phyloP scores from a whole-genome alignment of 2,113 vertebrate genomes.

The Abramis brama region DNA sequence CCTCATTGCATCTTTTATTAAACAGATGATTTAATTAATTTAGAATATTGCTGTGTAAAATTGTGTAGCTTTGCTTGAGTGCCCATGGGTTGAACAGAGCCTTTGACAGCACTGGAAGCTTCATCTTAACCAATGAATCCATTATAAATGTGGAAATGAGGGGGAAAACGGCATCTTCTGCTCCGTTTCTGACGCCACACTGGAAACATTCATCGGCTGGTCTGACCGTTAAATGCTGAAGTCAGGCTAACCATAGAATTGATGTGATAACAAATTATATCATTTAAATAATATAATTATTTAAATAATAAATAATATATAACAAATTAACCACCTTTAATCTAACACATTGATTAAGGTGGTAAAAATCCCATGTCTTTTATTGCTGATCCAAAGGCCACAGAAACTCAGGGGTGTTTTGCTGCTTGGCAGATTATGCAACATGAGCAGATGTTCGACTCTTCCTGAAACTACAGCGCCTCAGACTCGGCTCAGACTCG shows the following conservation, averaged over 20 bases:
- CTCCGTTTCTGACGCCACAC: not conserved
- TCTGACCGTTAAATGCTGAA: not conserved
- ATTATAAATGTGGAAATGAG: not conserved
- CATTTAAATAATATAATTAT: too few species aligned
- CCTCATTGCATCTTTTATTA: not conserved
- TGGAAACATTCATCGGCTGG: too few species aligned
- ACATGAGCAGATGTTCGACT: not conserved
- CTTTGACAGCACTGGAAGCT: not conserved
- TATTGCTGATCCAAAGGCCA: not conserved
- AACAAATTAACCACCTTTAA: not conserved
- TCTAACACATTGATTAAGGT: not conserved
- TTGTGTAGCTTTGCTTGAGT: not conserved
- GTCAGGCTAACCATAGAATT: not conserved
- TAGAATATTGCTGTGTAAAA: not conserved
- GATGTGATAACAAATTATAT: too few species aligned
- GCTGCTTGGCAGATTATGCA: not conserved
- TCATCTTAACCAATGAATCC: not conserved
- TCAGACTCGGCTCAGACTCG: too few species aligned
- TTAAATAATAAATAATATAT: too few species aligned
- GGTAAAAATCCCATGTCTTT: not conserved
- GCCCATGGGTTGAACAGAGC: not conserved
- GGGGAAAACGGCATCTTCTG: not conserved
- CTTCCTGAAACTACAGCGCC: too few species aligned
- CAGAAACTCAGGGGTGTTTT: not conserved
- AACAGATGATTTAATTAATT: conserved; percentile 4